These are phyloP conservation scores for Tuta absoluta DNA, from an alignment of 2,888 invertebrate species.

Conservation along the genomic window DNA sequence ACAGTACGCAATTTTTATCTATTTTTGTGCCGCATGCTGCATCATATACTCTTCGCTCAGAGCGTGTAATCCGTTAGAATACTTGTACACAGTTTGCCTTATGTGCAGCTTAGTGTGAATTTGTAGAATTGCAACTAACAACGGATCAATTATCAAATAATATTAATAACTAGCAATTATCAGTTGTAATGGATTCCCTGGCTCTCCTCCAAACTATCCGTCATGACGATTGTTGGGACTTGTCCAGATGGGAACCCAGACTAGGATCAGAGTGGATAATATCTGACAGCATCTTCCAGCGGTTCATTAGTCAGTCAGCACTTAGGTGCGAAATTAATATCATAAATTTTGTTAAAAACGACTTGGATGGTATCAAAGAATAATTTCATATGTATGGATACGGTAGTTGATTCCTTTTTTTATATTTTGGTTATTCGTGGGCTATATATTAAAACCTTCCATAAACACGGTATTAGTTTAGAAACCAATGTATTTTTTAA, in stretches of 20 bases:
- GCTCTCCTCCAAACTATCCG: constrained; percentile 17
- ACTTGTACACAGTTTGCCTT: too few species aligned
- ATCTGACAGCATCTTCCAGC: constrained; percentile 17
- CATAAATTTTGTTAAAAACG: background rate
- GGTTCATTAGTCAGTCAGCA: constrained; percentile 8
- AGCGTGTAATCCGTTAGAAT: too few species aligned
- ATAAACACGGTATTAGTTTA: too few species aligned
- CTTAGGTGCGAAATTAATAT: constrained; percentile 14
- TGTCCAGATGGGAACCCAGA: constrained; percentile 13
- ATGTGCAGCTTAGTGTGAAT: too few species aligned
- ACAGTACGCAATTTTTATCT: too few species aligned
- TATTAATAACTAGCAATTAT: constrained; percentile 9
- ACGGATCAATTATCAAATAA: constrained; percentile 1
- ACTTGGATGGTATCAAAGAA: background rate
- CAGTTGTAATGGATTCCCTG: background rate
- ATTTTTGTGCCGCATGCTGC: too few species aligned
- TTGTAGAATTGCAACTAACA: too few species aligned
- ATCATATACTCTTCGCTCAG: too few species aligned
- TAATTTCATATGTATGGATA: background rate
- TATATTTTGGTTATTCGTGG: too few species aligned
- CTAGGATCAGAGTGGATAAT: constrained; percentile 3
- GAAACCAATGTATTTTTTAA: too few species aligned
- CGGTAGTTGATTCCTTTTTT: too few species aligned
- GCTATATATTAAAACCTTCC: too few species aligned
- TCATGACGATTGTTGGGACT: constrained; percentile 17